phyloP scores from a whole-genome alignment of 2,888 invertebrate genomes.

The Caenorhabditis parvicauda region DNA sequence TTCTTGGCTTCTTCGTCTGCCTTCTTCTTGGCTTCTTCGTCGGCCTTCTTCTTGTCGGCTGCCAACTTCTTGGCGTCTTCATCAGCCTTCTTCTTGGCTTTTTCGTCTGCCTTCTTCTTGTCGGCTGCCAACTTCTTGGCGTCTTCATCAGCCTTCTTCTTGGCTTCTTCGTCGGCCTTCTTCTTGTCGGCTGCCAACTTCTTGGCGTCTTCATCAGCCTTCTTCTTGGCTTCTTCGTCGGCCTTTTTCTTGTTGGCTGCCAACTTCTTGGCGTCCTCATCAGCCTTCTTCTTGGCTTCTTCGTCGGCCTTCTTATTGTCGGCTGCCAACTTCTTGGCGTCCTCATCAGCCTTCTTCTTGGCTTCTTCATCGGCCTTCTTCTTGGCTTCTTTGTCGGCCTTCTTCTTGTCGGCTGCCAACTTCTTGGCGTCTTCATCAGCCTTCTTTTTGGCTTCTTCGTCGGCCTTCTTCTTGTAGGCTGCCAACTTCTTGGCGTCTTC shows the following conservation, averaged over 20 bases:
- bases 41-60: constrained; percentile 1
- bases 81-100: constrained; percentile 1
- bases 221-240: not conserved
- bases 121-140: constrained; percentile 6
- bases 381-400: constrained; percentile 10
- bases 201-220: constrained; percentile 1
- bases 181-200: constrained; percentile 1
- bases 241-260: not conserved
- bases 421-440: constrained; percentile 12
- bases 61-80: constrained; percentile 2
- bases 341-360: constrained; percentile 7
- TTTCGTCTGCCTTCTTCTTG: not conserved
- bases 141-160: constrained; percentile 2
- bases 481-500: constrained; percentile 6
- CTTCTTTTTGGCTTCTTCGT: not conserved
- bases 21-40: not conserved
- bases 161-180: not conserved
- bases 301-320: constrained; percentile 2
- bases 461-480: not conserved
- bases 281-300: constrained; percentile 5
- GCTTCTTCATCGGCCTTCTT: constrained; percentile 6
- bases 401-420: constrained; percentile 5
- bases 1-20: not conserved
- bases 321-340: not conserved
- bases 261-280: not conserved